phyloP scores from a whole-genome alignment of 2,113 vertebrate species.

The Elaphurus davidianus region DNA sequence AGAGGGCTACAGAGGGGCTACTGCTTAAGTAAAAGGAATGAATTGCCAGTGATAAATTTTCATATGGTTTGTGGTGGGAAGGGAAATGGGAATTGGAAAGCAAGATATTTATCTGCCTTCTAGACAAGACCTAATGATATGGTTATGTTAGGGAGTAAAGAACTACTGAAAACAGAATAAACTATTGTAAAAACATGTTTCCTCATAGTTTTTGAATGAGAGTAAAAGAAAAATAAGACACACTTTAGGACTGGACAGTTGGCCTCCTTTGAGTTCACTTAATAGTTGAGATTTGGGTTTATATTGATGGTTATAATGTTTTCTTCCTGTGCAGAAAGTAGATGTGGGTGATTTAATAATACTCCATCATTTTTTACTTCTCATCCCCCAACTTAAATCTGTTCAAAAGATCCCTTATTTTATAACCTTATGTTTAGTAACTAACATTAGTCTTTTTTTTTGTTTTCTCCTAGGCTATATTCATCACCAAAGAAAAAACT shows the following conservation, averaged over 20 bases:
- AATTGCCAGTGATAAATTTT: neutral
- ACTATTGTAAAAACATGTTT: neutral
- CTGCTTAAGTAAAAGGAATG: neutral
- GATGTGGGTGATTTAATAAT: conserved; percentile 20
- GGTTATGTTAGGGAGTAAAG: neutral
- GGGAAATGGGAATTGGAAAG: neutral
- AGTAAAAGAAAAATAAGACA: neutral
- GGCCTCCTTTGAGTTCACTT: conserved; percentile 19
- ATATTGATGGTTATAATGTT: neutral
- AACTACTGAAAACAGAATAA: conserved; percentile 3
- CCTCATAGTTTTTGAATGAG: neutral
- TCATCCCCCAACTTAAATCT: neutral
- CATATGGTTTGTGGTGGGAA: neutral
- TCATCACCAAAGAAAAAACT: conserved; percentile 91
- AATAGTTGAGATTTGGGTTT: conserved; percentile 12
- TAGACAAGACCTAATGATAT: neutral
- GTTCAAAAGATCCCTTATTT: neutral
- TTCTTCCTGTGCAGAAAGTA: conserved; percentile 20
- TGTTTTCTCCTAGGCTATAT: conserved; percentile 89
- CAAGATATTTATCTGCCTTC: neutral
- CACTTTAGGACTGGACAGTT: conserved; percentile 20
- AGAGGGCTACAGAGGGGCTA: neutral
- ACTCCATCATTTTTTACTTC: neutral
- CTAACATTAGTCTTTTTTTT: neutral
- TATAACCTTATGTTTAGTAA: conserved; percentile 17